Evolutionary conservation across 2,888 invertebrate species (phyloP).

Genomic region (Muschampia plurimacula): DNA sequence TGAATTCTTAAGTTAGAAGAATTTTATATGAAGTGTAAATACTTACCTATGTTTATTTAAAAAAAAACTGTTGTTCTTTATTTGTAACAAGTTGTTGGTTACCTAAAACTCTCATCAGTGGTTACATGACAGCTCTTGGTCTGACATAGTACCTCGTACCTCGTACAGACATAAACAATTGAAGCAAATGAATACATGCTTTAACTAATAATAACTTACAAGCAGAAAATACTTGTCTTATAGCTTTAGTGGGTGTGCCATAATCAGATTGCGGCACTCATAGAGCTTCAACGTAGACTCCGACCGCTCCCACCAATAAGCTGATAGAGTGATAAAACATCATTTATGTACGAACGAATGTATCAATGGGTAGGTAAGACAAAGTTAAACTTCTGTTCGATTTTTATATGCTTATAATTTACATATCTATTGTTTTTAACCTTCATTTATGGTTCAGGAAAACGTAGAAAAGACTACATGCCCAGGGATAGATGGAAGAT

Average conservation of each 20-base stretch:
- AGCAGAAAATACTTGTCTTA: conserved; percentile 51
- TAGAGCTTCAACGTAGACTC: conserved; percentile 76
- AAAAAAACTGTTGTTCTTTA: no score
- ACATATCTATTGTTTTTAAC: background rate
- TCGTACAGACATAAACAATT: background rate
- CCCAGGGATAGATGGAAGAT: background rate
- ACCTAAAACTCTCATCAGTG: no score
- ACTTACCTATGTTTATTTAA: no score
- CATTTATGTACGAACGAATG: conserved; percentile 13
- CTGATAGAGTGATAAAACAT: conserved; percentile 40
- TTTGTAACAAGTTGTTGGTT: no score
- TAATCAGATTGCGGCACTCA: conserved; percentile 84
- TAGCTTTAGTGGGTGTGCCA: conserved; percentile 74
- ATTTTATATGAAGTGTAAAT: no score
- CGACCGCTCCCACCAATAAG: conserved; percentile 73
- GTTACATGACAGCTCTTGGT: no score
- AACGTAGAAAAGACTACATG: background rate
- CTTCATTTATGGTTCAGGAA: background rate
- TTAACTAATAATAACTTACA: conserved; percentile 18
- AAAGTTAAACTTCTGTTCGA: conserved; percentile 11
- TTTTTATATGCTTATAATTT: background rate
- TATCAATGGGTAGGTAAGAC: background rate
- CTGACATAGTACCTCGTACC: no score
- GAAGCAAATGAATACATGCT: background rate
- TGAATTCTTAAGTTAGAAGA: no score